Evolutionary conservation across 1,140 invertebrate species (phyloP), one percentile per base, ranked within the genome.

Genomic region (Philotrypesis tridentata): DNA sequence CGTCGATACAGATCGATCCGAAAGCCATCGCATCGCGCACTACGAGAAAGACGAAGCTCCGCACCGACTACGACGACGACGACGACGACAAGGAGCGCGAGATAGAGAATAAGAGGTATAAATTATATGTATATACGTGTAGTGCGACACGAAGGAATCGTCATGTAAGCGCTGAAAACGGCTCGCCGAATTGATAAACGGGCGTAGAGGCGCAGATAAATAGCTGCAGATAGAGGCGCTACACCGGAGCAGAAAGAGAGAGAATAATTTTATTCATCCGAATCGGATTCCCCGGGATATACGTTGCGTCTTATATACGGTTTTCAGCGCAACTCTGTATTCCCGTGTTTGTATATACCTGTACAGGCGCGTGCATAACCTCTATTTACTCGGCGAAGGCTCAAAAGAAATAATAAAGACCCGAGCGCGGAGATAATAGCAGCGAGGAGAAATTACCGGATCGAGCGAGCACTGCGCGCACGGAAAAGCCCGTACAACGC

Each of bases 11-110:
- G 71, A 80, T 80, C 40, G 23, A 43, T 63, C 60, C 60, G 9
- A 37, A 74, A 65, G 72, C 67, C 70, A 79, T 70, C 33, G 43
- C n/a, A n/a, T n/a, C n/a, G n/a, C n/a, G n/a, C n/a, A n/a, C 23
- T 11, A 11, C 14, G 43, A 55, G 43, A 60, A 29, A 48, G 27
- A 73, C 23, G 33, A n/a, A 73, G 37, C 17, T 25, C 11, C n/a
- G n/a, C n/a, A n/a, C n/a, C n/a, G n/a, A n/a, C n/a, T n/a, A n/a
- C n/a, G n/a, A n/a, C n/a, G n/a, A n/a, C n/a, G n/a, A n/a, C n/a
- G n/a, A n/a, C n/a, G n/a, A n/a, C n/a, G n/a, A n/a, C n/a, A n/a
- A n/a, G 27, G 61, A 29, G 9, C 61, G 5, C 17, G 48, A 55
- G 48, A 55, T 55, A 55, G 48, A n/a, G 48, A 55, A 55, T 55